Base-by-base conservation (phyloP, 1,140 invertebrate genomes). In the Zaprionus capensis region DNA sequence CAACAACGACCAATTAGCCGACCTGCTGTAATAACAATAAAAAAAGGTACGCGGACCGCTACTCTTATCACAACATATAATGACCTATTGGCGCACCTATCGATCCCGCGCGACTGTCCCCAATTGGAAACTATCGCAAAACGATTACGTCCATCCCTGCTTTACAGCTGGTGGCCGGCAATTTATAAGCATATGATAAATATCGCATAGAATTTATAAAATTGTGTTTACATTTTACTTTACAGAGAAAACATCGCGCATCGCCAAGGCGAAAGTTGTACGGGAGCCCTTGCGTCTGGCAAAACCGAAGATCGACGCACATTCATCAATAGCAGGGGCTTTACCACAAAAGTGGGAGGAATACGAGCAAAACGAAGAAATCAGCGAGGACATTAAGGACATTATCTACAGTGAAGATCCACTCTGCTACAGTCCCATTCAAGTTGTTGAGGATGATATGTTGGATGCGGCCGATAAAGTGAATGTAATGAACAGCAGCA, bases 391-490 rank as follows among this genome's bases (percentile, higher is more conserved):
- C 22, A 88, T 88, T 31, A 88, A 88, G 71, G 84, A 88, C 24
- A 88, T 88, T n/a, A 88, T 88, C 36, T 88, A 88, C 58, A 88
- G 71, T 58, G 84, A 88, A 49, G 84, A 88, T 63, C 84, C 84
- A 22, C 71, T 88, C n/a, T 88, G 84, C 66, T 88, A 88, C 59
- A 88, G 84, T 28, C 84, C 84, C 36, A 88, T 88, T n/a, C 85
- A 88, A 59, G 84, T 90, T 11, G 78, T 90, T 41, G 84, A 88
- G 9, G 84, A 88, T 20, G 84, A 90, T 17, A 74, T 70, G n/a
- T 38, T 80, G 11, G 80, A 83, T 5, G 7, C 68, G 4, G 44
- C 61, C 49, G 84, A 81, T 1, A 88, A 84, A 41, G 75, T 88
- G 0, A 81, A 76, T 28, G 51, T 84, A 11, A 59, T 90, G 46